Evolutionary conservation across 1,140 invertebrate genomes (phyloP), one percentile per base, ranked within the genome.

Genomic region (Aphelinus atriplicis): DNA sequence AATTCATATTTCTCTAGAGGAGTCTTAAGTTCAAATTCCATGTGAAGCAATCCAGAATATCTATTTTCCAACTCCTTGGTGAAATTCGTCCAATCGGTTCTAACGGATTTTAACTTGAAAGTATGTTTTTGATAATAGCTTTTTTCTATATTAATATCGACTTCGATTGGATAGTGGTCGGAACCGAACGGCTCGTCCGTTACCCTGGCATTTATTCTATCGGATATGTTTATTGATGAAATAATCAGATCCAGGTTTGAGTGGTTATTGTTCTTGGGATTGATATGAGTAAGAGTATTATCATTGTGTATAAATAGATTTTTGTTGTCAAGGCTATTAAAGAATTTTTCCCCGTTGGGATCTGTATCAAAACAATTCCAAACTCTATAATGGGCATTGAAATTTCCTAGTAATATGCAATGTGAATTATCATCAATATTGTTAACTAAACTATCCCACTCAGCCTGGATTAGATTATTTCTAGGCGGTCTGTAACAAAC

Each of bases 161-260:
- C 74, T 26, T 74, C 67, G 45, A 84, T 82, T 6, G 82, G 84
- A 47, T 78, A 81, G 57, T 85, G 82, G 57, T 84, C 82, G 70
- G 81, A 84, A 43, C 80, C 79, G 78, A 80, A 81, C 43, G 78
- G 69, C 60, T 84, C 77, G 3, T 81, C 76, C 53, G 79, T 48
- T 3, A 79, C 78, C 43, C 78, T 62, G 80, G 80, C 82, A 67
- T 79, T 76, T 57, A 81, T 75, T 68, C 79, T 77, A 63, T 76
- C 60, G 50, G 56, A 47, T 56, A 80, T 76, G 71, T 71, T 69
- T 73, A 76, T 65, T 47, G 78, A 78, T 69, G 79, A 46, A 26
- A 80, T 48, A 1, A 75, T 74, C 1, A 80, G 60, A 53, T 78
- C 77, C 1, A 78, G 53, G 10, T 68, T 68, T 56, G 10, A 10